phyloP scores from a whole-genome alignment of 2,113 vertebrate species.

The Trematocara marginatum region DNA sequence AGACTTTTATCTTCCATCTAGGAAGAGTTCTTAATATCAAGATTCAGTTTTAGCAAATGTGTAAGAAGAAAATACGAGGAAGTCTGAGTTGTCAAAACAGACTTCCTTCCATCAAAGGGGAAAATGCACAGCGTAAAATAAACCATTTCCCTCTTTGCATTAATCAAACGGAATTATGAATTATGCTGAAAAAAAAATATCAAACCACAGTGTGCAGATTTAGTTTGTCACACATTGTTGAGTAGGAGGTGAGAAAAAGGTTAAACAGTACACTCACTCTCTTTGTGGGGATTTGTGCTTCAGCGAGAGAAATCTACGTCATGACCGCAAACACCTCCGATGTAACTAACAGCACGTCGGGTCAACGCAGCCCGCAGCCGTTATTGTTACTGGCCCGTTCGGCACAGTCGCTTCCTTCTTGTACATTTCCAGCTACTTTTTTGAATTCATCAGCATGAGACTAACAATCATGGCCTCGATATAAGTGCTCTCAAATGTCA shows the following conservation, averaged over 20 bases:
- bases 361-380: not conserved
- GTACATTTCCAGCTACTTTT: not conserved
- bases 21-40: not conserved
- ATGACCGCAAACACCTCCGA: not conserved
- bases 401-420: not conserved
- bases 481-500: not conserved
- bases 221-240: conserved; percentile 6
- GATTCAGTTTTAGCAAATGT: not conserved
- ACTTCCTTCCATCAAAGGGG: not conserved
- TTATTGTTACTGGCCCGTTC: not conserved
- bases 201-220: not conserved
- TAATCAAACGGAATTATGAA: not conserved
- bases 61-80: not conserved
- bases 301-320: not conserved
- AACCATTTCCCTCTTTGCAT: conserved; percentile 1
- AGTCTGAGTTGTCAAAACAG: not conserved
- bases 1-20: not conserved
- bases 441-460: not conserved
- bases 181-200: not conserved
- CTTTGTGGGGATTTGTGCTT: not conserved
- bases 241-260: not conserved
- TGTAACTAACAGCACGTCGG: not conserved
- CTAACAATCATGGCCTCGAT: not conserved
- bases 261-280: not conserved
- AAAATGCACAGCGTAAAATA: not conserved